Percentiles rank a stretch among this genome's conserved stretches.
phyloP scores from a whole-genome alignment of 2,113 vertebrate species.

The Lepus americanus region DNA sequence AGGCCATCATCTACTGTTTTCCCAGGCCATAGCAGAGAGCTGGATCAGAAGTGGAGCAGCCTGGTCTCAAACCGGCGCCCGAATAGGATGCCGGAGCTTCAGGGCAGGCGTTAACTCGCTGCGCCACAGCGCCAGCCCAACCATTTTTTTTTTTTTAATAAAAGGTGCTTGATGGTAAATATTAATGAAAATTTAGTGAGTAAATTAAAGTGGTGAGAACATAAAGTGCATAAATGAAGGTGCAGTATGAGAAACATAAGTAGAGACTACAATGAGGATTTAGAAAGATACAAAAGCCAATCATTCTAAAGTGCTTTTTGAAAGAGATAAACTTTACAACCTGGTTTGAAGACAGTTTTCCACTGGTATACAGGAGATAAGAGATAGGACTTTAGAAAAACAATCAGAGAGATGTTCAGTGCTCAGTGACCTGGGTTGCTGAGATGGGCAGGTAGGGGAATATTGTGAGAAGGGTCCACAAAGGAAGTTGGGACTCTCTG shows the following conservation, averaged over 20 bases:
- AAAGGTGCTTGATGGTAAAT: not conserved
- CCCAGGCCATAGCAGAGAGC: no score
- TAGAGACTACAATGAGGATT: not conserved
- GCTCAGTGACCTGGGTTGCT: not conserved
- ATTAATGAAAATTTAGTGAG: constrained; percentile 34
- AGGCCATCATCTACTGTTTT: no score
- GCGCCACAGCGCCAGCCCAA: no score
- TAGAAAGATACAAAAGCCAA: not conserved
- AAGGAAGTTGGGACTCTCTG: not conserved
- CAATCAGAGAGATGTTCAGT: not conserved
- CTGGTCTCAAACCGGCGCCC: no score
- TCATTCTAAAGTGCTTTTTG: not conserved
- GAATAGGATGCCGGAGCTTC: no score
- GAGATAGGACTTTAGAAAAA: not conserved
- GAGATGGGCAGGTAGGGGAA: not conserved
- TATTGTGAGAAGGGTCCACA: not conserved
- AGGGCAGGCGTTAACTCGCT: no score
- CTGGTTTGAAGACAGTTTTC: constrained; percentile 23
- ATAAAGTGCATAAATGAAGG: not conserved
- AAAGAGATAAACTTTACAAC: not conserved
- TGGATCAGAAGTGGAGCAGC: no score
- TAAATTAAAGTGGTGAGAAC: not conserved
- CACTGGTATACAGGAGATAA: not conserved
- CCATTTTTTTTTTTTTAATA: no score
- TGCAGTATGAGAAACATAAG: not conserved